Evolutionary conservation across 2,888 invertebrate species (phyloP).

Genomic region (Tetragnatha montana): DNA sequence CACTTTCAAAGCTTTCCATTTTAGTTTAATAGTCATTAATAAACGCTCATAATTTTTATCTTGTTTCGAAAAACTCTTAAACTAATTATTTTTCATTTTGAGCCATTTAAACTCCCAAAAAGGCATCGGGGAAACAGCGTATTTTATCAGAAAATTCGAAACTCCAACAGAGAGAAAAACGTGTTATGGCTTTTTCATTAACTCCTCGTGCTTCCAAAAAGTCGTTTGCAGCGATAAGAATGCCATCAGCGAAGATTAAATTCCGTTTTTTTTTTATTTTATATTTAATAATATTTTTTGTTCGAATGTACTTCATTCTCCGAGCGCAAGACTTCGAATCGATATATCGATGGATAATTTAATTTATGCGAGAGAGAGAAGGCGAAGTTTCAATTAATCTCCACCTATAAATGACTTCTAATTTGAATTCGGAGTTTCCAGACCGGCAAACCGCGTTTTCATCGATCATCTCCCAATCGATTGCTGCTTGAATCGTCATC

Average conservation of each 20-base stretch:
- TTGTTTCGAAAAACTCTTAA: not conserved
- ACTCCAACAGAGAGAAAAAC: not conserved
- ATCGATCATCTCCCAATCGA: slow-evolving; percentile 64
- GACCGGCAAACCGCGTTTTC: slow-evolving; percentile 34
- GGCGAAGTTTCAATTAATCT: slow-evolving; percentile 60
- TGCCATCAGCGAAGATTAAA: slow-evolving; percentile 31
- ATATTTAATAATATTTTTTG: not conserved
- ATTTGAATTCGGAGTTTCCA: slow-evolving; percentile 49
- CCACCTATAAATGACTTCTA: slow-evolving; percentile 56
- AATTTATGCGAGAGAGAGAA: slow-evolving; percentile 45
- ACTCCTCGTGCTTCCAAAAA: slow-evolving; percentile 13
- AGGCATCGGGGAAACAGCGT: not conserved
- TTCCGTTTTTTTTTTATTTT: not conserved
- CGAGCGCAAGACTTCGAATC: slow-evolving; percentile 28
- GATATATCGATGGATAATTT: slow-evolving; percentile 55
- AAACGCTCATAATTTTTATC: not conserved
- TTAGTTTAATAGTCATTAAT: not conserved
- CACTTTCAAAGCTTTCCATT: not conserved
- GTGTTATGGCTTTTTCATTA: slow-evolving; percentile 47
- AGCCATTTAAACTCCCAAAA: not conserved
- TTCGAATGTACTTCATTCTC: not conserved
- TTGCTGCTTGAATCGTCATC: slow-evolving; percentile 38
- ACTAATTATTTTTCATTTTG: not conserved
- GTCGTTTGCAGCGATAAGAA: slow-evolving; percentile 32
- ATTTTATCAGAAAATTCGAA: not conserved